Evolutionary conservation across 1,140 invertebrate species (phyloP), one percentile per base, ranked within the genome.

Genomic region (Trichonephila clavipes): DNA sequence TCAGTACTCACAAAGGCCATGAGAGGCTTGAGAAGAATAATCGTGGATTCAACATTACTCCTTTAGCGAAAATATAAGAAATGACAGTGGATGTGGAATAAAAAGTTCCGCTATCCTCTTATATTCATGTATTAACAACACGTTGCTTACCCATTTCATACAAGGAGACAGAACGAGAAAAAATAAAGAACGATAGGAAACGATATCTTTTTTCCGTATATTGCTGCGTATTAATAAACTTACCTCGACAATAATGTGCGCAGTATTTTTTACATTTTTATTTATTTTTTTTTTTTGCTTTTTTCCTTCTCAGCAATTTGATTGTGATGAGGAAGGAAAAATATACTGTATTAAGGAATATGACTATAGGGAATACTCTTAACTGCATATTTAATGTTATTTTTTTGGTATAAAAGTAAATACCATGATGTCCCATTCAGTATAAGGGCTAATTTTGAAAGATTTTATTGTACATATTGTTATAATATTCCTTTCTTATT

Each of bases 21-120:
- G 34, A 62, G 24, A 87, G 58, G 28, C 58, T 62, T 34, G 58
- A 3, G n/a, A 87, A 87, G 61, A 87, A 87, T 87, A 87, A 87
- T 64, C 85, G 85, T 66, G 61, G 61, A 61, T 87, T 87, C 85
- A 64, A 62, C 85, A 64, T 87, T 87, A 87, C 61, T 21, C 28
- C 58, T 87, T 87, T 87, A 40, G 61, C n/a, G 61, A 64, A 34
- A 87, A 87, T 85, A 59, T 58, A 85, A 87, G 58, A 64, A 40
- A 87, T 66, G 61, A 64, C 58, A 87, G n/a, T 34, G 34, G 85
- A 87, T 18, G 61, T 16, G n/a, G 61, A 87, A 83, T 28, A 87
- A 66, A 62, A 87, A 87, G 58, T 62, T 59, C 44, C 10, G 21
- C 58, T 24, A 58, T 24, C 16, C 34, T 77, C 24, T 77, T 77